These are phyloP conservation scores for Saimiri boliviensis DNA, from an alignment of 2,113 vertebrate genomes.

Conservation along the genomic window DNA sequence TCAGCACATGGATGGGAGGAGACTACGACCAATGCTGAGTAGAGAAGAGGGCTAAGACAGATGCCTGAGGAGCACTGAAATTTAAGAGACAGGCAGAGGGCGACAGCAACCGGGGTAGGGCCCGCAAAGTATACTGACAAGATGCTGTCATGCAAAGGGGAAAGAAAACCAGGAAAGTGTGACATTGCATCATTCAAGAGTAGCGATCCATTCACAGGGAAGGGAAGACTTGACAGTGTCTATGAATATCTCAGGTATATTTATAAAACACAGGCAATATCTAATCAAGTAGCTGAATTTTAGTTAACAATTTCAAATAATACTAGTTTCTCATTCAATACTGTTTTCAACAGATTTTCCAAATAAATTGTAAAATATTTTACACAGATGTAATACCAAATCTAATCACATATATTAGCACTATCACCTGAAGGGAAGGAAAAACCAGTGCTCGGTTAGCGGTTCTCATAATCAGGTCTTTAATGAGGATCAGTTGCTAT, in stretches of 20 bases:
- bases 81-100: background rate
- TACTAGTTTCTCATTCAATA: background rate
- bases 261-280: background rate
- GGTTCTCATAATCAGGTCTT: background rate
- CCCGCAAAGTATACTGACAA: background rate
- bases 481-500: background rate
- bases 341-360: background rate
- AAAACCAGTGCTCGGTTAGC: background rate
- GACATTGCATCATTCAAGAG: background rate
- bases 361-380: slow-evolving; percentile 16
- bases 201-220: background rate
- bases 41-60: background rate
- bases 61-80: background rate
- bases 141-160: background rate
- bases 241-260: background rate
- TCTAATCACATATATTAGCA: background rate
- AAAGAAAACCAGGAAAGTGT: too few species aligned
- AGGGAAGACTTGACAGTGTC: background rate
- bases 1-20: background rate
- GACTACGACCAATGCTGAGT: background rate
- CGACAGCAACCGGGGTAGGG: background rate
- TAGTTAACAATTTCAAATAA: background rate
- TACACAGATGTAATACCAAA: background rate
- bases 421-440: background rate
- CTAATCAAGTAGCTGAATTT: background rate